Base-by-base conservation (phyloP, 1,140 invertebrate genomes). In the Cyrtorhinus lividipennis region DNA sequence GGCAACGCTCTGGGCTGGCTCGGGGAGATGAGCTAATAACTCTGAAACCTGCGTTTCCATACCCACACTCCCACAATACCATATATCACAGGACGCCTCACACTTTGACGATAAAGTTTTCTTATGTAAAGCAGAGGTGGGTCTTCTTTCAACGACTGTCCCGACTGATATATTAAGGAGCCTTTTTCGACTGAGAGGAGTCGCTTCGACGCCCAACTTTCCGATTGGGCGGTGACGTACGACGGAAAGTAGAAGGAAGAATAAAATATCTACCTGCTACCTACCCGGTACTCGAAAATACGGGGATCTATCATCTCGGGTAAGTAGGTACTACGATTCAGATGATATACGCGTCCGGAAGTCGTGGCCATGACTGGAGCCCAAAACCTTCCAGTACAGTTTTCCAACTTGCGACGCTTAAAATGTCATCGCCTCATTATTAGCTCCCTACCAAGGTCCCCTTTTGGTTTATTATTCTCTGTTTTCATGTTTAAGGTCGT, bases 71-170 rank as follows among this genome's bases (percentile, higher is more conserved):
- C 27, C 23, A 46, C 60, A 45, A 46, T 18, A 26, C 58, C 44
- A 46, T 61, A 61, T 61, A 30, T 45, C 27, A 23, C 18, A 44
- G 13, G 22, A 61, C 15, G 15, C 60, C 60, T 61, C 24, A 61
- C 30, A 46, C 30, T 23, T 23, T 44, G 44, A 30, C 10, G 8
- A 53, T 53, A 24, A 61, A 61, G 27, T 61, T 61, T 61, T 61
- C 60, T 61, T 61, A 61, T 61, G 60, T 61, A 61, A 61, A 61
- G 23, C 27, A 53, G 30, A 38, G 30, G 30, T 38, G 15, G 15
- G 30, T 38, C 30, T 15, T 15, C 30, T 38, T 38, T 38, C 15
- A n/a, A n/a, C n/a, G n/a, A n/a, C n/a, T n/a, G n/a, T n/a, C n/a
- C n/a, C n/a, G n/a, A n/a, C n/a, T 38, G 30, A 38, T 38, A 38